phyloP scores from a whole-genome alignment of 1,140 invertebrate genomes.

The Lordiphosa stackelbergi region DNA sequence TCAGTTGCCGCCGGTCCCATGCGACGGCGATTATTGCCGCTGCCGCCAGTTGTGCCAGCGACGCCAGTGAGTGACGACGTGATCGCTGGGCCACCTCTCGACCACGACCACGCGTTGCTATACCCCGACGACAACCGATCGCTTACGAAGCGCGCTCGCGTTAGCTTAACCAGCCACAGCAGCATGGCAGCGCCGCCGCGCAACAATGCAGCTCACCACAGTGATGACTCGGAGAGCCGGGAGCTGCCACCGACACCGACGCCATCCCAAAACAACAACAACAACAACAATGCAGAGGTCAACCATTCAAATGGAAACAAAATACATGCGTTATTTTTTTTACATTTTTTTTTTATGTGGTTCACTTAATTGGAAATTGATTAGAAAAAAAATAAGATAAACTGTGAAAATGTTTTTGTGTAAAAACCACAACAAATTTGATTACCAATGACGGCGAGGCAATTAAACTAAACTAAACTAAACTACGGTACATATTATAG shows the following conservation, averaged over 20 bases:
- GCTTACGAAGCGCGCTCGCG: conserved; percentile 2
- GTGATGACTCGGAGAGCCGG: background rate
- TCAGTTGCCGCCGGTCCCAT: conserved; percentile 14
- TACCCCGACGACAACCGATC: background rate
- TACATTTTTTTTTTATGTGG: no score
- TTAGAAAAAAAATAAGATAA: conserved; percentile 19
- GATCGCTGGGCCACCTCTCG: conserved; percentile 11
- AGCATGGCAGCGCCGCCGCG: no score
- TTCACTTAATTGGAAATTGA: conserved; percentile 31
- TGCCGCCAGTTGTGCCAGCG: conserved; percentile 40
- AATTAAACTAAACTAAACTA: background rate
- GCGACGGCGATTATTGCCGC: conserved; percentile 12
- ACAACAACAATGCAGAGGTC: conserved; percentile 18
- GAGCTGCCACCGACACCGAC: conserved; percentile 1
- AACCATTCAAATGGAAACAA: conserved; percentile 5
- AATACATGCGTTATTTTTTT: no score
- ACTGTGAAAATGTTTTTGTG: conserved; percentile 6
- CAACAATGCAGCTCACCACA: no score
- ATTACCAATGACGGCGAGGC: background rate
- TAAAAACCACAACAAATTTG: background rate
- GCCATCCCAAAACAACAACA: conserved; percentile 3
- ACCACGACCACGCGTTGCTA: background rate
- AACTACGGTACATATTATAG: background rate
- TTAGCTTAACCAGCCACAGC: conserved; percentile 10
- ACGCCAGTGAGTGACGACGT: conserved; percentile 56